These are phyloP conservation scores for Asteroscopus sphinx DNA, from an alignment of 2,888 invertebrate species.

Conservation along the genomic window DNA sequence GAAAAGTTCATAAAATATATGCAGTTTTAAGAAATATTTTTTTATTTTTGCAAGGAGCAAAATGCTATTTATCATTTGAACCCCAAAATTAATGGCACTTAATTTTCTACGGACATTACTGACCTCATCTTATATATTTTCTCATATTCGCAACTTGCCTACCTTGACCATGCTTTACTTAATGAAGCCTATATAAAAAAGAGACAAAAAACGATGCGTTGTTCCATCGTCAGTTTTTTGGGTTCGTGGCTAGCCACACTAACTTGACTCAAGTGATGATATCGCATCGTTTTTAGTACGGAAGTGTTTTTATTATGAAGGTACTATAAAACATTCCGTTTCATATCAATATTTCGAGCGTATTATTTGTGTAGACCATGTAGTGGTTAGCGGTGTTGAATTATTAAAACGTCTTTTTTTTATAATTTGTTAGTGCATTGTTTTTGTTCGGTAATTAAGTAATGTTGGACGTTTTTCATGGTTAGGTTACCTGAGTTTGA, in stretches of 20 bases:
- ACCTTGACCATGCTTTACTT: constrained; percentile 58
- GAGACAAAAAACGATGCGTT: constrained; percentile 50
- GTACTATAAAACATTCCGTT: constrained; percentile 54
- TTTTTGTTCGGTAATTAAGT: neutral
- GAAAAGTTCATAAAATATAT: too few species aligned
- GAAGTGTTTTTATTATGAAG: constrained; percentile 70
- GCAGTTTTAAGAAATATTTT: neutral
- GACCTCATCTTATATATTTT: constrained; percentile 28
- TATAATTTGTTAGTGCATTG: neutral
- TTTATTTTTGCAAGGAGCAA: neutral
- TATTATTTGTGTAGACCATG: constrained; percentile 35
- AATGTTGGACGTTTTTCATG: neutral
- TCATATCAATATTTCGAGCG: constrained; percentile 39
- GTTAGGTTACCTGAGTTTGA: neutral
- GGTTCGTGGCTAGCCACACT: constrained; percentile 53
- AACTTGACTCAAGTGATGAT: constrained; percentile 68
- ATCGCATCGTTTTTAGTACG: constrained; percentile 68
- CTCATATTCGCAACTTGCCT: constrained; percentile 31
- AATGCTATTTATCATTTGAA: constrained; percentile 8
- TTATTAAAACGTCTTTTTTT: constrained; percentile 16
- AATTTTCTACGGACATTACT: constrained; percentile 28
- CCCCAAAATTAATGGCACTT: constrained; percentile 7
- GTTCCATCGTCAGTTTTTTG: constrained; percentile 40
- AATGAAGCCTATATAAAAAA: constrained; percentile 54
- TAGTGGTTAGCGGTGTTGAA: constrained; percentile 10